Conservation (phyloP, 2,113 vertebrate genomes). For the Haliaeetus leucogaster region DNA sequence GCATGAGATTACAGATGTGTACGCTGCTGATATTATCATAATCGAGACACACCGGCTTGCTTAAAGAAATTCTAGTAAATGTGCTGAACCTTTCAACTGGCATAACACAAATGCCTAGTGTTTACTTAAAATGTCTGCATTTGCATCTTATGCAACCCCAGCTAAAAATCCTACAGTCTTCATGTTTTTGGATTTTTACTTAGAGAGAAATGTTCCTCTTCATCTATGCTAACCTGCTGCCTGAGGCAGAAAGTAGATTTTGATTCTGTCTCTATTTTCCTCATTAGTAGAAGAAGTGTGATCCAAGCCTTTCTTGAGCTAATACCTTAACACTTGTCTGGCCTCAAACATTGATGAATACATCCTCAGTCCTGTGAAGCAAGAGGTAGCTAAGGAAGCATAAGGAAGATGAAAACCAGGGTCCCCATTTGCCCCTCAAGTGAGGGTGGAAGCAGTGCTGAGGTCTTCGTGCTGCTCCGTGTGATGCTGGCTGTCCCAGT, state of each 20-base stretch:
- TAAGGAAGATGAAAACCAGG: not conserved
- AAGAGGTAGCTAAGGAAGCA: not conserved
- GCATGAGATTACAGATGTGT: not conserved
- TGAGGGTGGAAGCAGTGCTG: not conserved
- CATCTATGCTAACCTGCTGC: not conserved
- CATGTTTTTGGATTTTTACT: not conserved
- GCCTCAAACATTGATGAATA: not conserved
- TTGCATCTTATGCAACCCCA: slow-evolving; percentile 2
- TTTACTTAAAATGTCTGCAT: slow-evolving; percentile 5
- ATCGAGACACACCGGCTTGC: not conserved
- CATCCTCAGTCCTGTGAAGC: not conserved
- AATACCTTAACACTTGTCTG: not conserved
- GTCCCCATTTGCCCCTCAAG: not conserved
- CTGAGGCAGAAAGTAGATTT: not conserved
- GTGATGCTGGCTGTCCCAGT: not conserved
- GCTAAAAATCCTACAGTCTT: not conserved
- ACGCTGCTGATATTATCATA: not conserved
- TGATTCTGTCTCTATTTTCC: not conserved
- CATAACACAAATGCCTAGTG: not conserved
- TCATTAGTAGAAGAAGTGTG: not conserved
- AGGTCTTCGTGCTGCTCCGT: not conserved
- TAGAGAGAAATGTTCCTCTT: not conserved
- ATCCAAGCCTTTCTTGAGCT: not conserved
- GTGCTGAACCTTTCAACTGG: not conserved
- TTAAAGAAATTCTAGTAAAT: not conserved